A percentile compares a stretch with the other conserved stretches of the same genome.
phyloP scores from a whole-genome alignment of 1,140 invertebrate species.

The Scaptomyza hsui region DNA sequence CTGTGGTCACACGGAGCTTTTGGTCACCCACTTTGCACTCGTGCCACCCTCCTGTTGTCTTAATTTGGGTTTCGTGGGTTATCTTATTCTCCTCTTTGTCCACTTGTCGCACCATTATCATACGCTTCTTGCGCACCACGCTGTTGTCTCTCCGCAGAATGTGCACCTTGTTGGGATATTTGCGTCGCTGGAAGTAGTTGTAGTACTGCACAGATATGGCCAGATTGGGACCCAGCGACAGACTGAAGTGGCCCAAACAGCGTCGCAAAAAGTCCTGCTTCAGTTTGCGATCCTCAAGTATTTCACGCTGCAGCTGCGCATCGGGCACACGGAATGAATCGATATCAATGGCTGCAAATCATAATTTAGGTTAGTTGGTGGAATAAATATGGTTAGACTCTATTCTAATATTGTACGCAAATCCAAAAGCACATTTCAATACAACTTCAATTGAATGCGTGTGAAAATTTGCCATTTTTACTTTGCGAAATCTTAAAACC shows the following conservation, averaged over 20 bases:
- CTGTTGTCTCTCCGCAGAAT: constrained; percentile 69
- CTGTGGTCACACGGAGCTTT: constrained; percentile 51
- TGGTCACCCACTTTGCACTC: constrained; percentile 52
- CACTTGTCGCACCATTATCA: constrained; percentile 59
- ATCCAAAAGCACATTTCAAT: constrained; percentile 62
- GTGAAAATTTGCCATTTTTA: constrained; percentile 63
- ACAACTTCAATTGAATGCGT: constrained; percentile 54
- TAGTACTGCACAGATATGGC: constrained; percentile 71
- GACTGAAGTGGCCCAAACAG: constrained; percentile 72
- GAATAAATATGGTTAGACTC: too few relatives aligned
- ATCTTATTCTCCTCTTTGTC: constrained; percentile 53
- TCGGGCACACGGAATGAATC: constrained; percentile 67
- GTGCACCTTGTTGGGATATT: constrained; percentile 65
- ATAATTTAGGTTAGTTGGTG: not conserved
- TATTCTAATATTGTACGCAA: constrained; percentile 45
- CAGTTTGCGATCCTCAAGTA: constrained; percentile 73
- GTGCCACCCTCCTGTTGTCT: constrained; percentile 67
- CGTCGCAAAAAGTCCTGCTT: constrained; percentile 71
- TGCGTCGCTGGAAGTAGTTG: constrained; percentile 68
- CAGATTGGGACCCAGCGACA: constrained; percentile 66
- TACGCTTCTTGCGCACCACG: constrained; percentile 58
- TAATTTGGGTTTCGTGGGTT: constrained; percentile 62
- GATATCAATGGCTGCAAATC: constrained; percentile 57
- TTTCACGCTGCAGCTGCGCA: constrained; percentile 63
- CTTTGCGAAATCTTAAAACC: constrained; percentile 65